These are phyloP conservation scores for Propsilocerus akamusi DNA, from an alignment of 1,140 invertebrate genomes.

Conservation along the genomic window DNA sequence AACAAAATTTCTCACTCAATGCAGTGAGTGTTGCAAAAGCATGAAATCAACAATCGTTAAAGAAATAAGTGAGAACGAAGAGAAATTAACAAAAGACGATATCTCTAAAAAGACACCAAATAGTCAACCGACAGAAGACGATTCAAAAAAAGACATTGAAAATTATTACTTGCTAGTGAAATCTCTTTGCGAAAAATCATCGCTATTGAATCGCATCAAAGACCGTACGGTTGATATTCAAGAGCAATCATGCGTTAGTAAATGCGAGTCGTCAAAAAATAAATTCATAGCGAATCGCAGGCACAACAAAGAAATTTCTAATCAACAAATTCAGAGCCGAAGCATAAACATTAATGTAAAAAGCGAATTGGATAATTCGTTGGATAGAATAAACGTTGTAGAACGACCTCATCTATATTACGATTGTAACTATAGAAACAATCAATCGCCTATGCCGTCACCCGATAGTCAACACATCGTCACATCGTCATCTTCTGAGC, in stretches of 20 bases:
- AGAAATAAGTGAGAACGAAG: not conserved
- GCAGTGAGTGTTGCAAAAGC: not conserved
- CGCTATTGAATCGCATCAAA: not conserved
- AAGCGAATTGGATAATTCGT: not conserved
- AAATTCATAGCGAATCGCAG: no score
- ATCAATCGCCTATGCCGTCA: not conserved
- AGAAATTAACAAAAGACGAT: not conserved
- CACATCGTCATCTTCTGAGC: no score
- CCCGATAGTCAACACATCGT: not conserved
- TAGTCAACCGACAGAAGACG: not conserved
- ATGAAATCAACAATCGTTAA: not conserved
- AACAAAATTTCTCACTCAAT: conserved; percentile 66
- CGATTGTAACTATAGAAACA: not conserved
- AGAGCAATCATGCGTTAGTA: not conserved
- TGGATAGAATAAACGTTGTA: not conserved
- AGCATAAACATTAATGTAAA: not conserved
- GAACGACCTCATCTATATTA: not conserved
- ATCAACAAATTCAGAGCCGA: not conserved
- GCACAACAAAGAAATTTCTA: no score
- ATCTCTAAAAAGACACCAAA: not conserved
- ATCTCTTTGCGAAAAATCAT: not conserved
- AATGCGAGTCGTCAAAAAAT: no score
- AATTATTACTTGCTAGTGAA: conserved; percentile 5
- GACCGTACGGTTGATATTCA: not conserved
- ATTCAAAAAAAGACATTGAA: not conserved